phyloP scores from a whole-genome alignment of 2,113 vertebrate genomes.

The Polyodon spathula region DNA sequence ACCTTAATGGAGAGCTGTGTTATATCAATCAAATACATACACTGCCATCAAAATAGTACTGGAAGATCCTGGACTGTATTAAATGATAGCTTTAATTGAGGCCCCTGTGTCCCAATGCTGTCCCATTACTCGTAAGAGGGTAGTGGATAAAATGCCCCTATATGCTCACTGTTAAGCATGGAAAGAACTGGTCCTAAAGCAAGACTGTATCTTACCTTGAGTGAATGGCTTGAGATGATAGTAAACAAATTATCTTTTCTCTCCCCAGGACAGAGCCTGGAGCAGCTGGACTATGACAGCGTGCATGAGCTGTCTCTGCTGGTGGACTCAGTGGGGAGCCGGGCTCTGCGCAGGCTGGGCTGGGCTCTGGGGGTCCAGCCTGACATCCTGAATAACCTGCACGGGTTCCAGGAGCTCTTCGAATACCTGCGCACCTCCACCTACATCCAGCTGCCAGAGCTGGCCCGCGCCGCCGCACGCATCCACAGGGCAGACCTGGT shows the following conservation, averaged over 20 bases:
- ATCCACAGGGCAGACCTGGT: slow-evolving; percentile 34
- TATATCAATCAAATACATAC: no score
- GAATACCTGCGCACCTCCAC: slow-evolving; percentile 43
- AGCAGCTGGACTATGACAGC: slow-evolving; percentile 39
- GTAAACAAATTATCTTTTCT: neutral
- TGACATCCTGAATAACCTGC: slow-evolving; percentile 32
- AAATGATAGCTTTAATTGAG: no score
- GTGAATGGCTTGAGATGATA: no score
- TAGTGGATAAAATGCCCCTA: no score
- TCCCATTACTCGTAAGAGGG: no score
- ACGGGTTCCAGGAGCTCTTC: slow-evolving; percentile 43
- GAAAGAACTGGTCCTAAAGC: no score
- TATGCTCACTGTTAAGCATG: no score
- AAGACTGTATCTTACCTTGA: no score
- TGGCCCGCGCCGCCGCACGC: slow-evolving; percentile 35
- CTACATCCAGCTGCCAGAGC: slow-evolving; percentile 39
- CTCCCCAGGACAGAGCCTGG: slow-evolving; percentile 33
- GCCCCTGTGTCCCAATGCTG: no score
- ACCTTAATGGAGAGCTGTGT: no score
- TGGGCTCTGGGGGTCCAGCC: slow-evolving; percentile 32
- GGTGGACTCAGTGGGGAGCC: slow-evolving; percentile 25
- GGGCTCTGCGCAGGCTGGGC: slow-evolving; percentile 24
- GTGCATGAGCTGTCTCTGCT: slow-evolving; percentile 43
- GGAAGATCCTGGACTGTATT: no score
- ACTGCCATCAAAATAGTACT: no score